Base-by-base conservation (phyloP, 2,888 invertebrate genomes). In the Eupithecia tripunctaria region DNA sequence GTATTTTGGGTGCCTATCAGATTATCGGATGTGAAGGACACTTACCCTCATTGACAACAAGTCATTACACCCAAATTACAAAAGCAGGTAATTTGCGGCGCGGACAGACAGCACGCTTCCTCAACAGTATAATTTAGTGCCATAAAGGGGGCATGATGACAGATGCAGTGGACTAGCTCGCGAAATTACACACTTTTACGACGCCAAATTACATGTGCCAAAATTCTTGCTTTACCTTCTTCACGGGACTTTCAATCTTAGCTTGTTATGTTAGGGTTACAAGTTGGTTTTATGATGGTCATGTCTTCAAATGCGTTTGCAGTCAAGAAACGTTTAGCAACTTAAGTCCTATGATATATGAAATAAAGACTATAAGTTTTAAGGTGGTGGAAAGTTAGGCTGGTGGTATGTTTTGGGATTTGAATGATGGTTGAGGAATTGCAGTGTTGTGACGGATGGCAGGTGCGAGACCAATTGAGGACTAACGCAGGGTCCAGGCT, bases 131-230 rank as follows among this genome's bases (percentile, higher is more conserved):
- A 88, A 88, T 88, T 88, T 88, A 72, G 78, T 78, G 76, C 82
- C 86, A 85, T 88, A 88, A 88, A 88, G 83, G 81, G 81, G 80
- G 80, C 83, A 79, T 84, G 86, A 87, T 86, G 86, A 86, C 85
- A 84, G 86, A 84, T 83, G 77, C 78, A 80, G 80, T 78, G 74
- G 69, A 75, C 73, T 71, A 73, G 73, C 70, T 69, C 41, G 79
- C 80, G 69, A 82, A 83, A 85, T 85, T 83, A 80, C 81, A 75
- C 74, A 78, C 79, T 83, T 79, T 85, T 85, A 85, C 80, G 85
- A 84, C 78, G 77, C 78, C 56, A 85, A 85, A 85, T 85, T 85
- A 81, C 81, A 80, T 72, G 76, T 67, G 68, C 68, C 67, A n/a
- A 67, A 74, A 56, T 29, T 14, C 21, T 41, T 38, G 18, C 15